Evolutionary conservation across 2,797 vertebrate species (phyloP).

Genomic region (Rhabdophis nuchalis): DNA sequence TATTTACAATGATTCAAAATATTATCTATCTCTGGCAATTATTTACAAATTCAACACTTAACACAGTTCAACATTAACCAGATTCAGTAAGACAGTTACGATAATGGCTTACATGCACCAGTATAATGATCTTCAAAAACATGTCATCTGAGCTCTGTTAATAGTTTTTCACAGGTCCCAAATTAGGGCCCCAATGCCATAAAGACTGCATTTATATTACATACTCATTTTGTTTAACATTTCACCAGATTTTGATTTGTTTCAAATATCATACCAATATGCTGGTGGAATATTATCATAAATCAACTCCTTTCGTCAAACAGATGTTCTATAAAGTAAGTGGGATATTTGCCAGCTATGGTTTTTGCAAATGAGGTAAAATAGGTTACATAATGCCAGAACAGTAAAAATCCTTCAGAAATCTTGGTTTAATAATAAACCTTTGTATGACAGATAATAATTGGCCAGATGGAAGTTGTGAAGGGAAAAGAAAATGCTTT

Average conservation of each 20-base stretch:
- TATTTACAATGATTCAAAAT: conserved; percentile 99
- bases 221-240: conserved; percentile 51
- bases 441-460: conserved; percentile 49
- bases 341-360: conserved; percentile 45
- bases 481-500: conserved; percentile 51
- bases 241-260: conserved; percentile 49
- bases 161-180: conserved; percentile 61
- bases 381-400: conserved; percentile 50
- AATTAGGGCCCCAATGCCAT: conserved; percentile 58
- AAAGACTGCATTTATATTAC: conserved; percentile 46
- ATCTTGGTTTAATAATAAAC: conserved; percentile 57
- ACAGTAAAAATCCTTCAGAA: conserved; percentile 64
- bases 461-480: conserved; percentile 16
- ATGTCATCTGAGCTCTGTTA: conserved; percentile 57
- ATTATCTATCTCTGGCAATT: conserved; percentile 78
- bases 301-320: conserved; percentile 23
- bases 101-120: conserved; percentile 80
- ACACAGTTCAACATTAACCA: conserved; percentile 85
- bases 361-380: conserved; percentile 54
- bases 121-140: conserved; percentile 69
- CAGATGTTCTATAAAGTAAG: conserved; percentile 26
- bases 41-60: conserved; percentile 89
- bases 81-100: conserved; percentile 79
- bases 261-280: conserved; percentile 43
- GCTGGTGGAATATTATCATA: conserved; percentile 41